Evolutionary conservation across 2,797 vertebrate genomes (phyloP).

Genomic region (Artibeus lituratus): DNA sequence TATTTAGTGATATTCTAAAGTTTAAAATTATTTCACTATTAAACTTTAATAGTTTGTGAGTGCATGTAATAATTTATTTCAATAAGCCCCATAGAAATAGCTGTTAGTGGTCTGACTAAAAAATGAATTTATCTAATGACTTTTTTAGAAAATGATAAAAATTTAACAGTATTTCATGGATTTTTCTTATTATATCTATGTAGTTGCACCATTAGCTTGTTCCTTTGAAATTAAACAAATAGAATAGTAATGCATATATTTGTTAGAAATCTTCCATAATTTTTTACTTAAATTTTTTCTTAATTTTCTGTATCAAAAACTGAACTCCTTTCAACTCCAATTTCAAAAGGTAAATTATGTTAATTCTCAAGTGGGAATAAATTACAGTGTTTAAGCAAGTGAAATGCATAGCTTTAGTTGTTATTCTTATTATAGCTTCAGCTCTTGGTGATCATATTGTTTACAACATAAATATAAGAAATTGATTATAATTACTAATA

Average conservation of each 20-base stretch:
- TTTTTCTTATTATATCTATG: neutral
- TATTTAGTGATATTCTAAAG: slow-evolving; percentile 9
- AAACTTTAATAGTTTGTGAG: neutral
- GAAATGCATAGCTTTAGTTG: neutral
- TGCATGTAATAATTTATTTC: neutral
- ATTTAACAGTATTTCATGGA: neutral
- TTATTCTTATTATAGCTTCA: neutral
- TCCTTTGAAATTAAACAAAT: slow-evolving; percentile 9
- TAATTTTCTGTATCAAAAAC: neutral
- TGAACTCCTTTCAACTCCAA: neutral
- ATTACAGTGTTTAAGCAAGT: neutral
- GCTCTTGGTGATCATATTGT: neutral
- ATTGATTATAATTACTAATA: neutral
- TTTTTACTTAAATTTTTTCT: neutral
- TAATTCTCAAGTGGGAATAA: neutral
- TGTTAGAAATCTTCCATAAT: neutral
- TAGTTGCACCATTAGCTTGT: neutral
- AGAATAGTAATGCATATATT: neutral
- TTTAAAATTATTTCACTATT: slow-evolving; percentile 15
- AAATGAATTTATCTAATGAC: neutral
- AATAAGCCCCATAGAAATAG: neutral
- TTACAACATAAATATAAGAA: neutral
- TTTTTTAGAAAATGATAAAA: neutral
- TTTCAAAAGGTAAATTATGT: neutral
- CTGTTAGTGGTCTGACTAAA: neutral